Conservation (phyloP, 2,888 invertebrate genomes). For the Gastrophysa polygoni region DNA sequence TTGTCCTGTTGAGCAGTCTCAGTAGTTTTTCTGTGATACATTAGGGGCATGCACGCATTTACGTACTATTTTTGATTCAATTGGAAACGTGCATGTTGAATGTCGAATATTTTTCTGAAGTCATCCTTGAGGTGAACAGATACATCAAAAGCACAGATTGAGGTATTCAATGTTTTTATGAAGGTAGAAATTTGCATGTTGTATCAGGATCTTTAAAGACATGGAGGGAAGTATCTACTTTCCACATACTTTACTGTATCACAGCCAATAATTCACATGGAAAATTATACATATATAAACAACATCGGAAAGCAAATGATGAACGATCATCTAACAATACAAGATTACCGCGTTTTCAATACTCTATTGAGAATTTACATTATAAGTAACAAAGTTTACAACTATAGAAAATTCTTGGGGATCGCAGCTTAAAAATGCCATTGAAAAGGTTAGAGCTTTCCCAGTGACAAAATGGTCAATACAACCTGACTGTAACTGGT, state of each 20-base stretch:
- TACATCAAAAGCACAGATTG: slow-evolving; percentile 51
- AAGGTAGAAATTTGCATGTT: slow-evolving; percentile 40
- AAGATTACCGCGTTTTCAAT: slow-evolving; percentile 39
- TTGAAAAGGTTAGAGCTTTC: not conserved
- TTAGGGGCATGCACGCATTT: too few species aligned
- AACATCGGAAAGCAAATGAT: slow-evolving; percentile 47
- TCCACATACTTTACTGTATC: slow-evolving; percentile 59
- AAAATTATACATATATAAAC: slow-evolving; percentile 47
- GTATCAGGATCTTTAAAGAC: slow-evolving; percentile 44
- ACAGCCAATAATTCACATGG: slow-evolving; percentile 61
- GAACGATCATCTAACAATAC: slow-evolving; percentile 35
- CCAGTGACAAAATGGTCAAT: too few species aligned
- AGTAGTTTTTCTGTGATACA: too few species aligned
- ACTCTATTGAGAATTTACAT: slow-evolving; percentile 45
- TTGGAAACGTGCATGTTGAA: too few species aligned
- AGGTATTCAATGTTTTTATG: slow-evolving; percentile 50
- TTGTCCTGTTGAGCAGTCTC: too few species aligned
- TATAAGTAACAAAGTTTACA: slow-evolving; percentile 51
- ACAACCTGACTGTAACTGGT: too few species aligned
- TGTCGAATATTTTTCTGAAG: too few species aligned
- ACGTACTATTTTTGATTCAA: too few species aligned
- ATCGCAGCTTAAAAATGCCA: too few species aligned
- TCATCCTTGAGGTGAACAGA: slow-evolving; percentile 4
- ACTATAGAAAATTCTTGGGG: slow-evolving; percentile 35
- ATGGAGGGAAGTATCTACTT: slow-evolving; percentile 57